Base-by-base conservation (phyloP, 2,113 vertebrate species). In the Calyptomena viridis region DNA sequence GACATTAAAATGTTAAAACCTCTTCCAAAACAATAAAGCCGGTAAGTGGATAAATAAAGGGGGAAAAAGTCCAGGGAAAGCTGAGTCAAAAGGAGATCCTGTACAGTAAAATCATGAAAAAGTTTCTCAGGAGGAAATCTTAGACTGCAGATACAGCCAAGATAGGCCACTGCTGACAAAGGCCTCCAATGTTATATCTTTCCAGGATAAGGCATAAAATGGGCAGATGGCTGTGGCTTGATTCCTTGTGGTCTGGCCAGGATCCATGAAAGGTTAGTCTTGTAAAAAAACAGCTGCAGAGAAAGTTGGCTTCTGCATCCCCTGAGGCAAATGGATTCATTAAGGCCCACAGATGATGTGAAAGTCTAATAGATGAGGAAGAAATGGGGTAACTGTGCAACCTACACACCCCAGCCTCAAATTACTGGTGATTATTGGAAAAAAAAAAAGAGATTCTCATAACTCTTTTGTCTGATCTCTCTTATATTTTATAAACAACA, bases 211-310 rank as follows among this genome's bases (percentile, higher is more conserved):
- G 78, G 62, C 66, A 79, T 72, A 75, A 91, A 95, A 76, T 40
- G 56, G 84, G 78, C 90, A 91, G 69, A 91, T 58, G 52, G 33
- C 35, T 5, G 9, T 82, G 69, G 39, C 64, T 91, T 93, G 42
- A 44, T 89, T 95, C 69, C 42, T 21, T 93, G 87, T 94, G 81
- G 89, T 93, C 77, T 94, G 93, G 90, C 74, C 47, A 84, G 18
- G 11, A 33, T 89, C 74, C 74, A 60, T 52, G 17, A 69, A 94
- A 93, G 58, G 78, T 94, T 94, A 90, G 49, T 71, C 33, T 84
- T 8, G 0, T 68, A 46, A 79, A 93, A 79, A 93, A 91, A 90
- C 82, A 95, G 56, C 74, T 93, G 74, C 53, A 79, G 71, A 6
- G 24, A 76, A 79, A 87, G n/a, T 14, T 76, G 53, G 22, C 49